Evolutionary conservation across 2,797 vertebrate genomes (phyloP), one percentile per base, ranked within the genome.

Genomic region (Chrosomus eos): DNA sequence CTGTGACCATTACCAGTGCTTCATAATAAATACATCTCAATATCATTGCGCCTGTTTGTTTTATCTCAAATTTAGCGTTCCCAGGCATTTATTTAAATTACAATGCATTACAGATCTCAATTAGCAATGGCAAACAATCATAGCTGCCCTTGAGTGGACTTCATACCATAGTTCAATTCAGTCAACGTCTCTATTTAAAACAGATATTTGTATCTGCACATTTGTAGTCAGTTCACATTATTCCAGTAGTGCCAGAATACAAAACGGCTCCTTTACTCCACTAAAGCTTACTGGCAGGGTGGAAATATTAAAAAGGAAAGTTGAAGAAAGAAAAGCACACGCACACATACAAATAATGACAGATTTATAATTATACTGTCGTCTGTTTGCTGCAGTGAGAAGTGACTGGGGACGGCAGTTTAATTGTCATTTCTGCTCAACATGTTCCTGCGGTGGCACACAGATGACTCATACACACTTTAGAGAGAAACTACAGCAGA

Each of bases 331-430:
- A 70, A 88, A 92, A 90, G 92, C 90, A 91, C 38, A 38, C 31
- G 51, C 80, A 31, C 26, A 68, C 62, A 33, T 62, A 53, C 28
- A 79, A 78, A 84, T 48, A 92, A 93, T 93, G 93, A 94, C 94
- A 94, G 88, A 92, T 93, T 94, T 92, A 90, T 95, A 94, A 95
- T 95, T 94, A 92, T 91, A 93, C 90, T 88, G 88, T 90, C 86
- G 58, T 73, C 83, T 60, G 77, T 90, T 91, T 88, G 79, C 88
- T 71, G 74, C 92, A 89, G 91, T 87, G 86, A 85, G 88, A 86
- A 90, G 87, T 91, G 89, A 92, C 92, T 90, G 74, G 89, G 89
- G 91, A 92, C 80, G 68, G 84, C 90, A 87, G 86, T 92, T 90
- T 89, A 89, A 74, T 84, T 86, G 88, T 92, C 87, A 89, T 91